phyloP scores from a whole-genome alignment of 2,797 vertebrate species.

The Tapirus indicus region DNA sequence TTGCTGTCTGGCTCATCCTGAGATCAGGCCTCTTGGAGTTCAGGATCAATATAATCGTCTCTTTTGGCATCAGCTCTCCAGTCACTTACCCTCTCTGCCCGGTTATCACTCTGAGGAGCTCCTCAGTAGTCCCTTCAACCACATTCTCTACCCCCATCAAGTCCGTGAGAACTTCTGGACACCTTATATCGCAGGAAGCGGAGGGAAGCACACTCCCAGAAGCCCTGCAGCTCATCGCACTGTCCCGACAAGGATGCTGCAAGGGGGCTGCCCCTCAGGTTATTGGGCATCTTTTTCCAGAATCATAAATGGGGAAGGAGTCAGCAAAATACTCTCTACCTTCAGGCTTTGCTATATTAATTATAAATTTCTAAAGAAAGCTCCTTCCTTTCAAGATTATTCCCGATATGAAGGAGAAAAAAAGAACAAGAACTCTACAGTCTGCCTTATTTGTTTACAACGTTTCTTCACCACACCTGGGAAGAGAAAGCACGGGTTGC shows the following conservation, averaged over 20 bases:
- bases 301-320: not conserved
- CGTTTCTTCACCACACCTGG: not conserved
- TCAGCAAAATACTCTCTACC: not conserved
- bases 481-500: not conserved
- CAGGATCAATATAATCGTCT: not conserved
- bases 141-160: not conserved
- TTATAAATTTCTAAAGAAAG: not conserved
- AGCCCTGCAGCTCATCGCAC: not conserved
- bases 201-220: not conserved
- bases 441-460: not conserved
- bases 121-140: not conserved
- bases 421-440: not conserved
- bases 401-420: not conserved
- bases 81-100: not conserved
- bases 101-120: not conserved
- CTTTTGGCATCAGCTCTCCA: not conserved
- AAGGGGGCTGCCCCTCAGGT: accelerated
- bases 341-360: not conserved
- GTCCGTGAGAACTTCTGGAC: not conserved
- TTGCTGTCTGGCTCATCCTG: not conserved
- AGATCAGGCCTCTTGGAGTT: not conserved
- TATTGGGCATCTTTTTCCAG: not conserved
- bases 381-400: not conserved
- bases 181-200: not conserved
- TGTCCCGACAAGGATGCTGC: not conserved